Evolutionary conservation across 2,797 vertebrate species (phyloP).

Genomic region (Catostomus latipinnis): DNA sequence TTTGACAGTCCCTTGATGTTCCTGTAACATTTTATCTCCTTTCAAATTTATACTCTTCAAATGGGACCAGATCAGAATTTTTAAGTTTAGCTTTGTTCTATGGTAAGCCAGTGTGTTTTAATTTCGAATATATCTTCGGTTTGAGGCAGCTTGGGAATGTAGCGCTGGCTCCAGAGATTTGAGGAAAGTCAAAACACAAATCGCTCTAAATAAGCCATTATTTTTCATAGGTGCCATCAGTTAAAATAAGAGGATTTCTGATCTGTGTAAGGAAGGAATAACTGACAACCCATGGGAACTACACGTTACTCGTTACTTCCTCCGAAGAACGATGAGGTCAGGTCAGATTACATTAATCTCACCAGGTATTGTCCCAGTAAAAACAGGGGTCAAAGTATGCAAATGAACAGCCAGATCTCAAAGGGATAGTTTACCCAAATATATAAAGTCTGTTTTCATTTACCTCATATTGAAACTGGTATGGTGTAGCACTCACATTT

Average conservation of each 20-base stretch:
- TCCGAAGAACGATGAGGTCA: slow-evolving; percentile 4
- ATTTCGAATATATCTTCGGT: slow-evolving; percentile 24
- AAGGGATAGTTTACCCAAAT: background rate
- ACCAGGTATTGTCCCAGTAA: slow-evolving; percentile 11
- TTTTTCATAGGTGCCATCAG: slow-evolving; percentile 25
- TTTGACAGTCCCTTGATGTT: slow-evolving; percentile 37
- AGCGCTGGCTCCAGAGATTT: slow-evolving; percentile 2
- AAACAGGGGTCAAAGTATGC: slow-evolving; percentile 15
- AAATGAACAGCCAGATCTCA: slow-evolving; percentile 15
- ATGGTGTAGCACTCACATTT: background rate
- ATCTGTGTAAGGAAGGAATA: background rate
- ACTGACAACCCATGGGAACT: slow-evolving; percentile 12
- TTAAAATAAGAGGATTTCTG: background rate
- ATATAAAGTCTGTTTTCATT: background rate
- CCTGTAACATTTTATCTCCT: slow-evolving; percentile 53
- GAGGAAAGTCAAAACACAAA: slow-evolving; percentile 20
- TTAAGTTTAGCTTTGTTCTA: slow-evolving; percentile 58
- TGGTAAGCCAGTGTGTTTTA: background rate
- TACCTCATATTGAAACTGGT: background rate
- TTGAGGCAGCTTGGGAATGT: slow-evolving; percentile 27
- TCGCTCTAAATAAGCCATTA: slow-evolving; percentile 38
- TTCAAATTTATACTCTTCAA: slow-evolving; percentile 47
- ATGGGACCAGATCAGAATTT: slow-evolving; percentile 65
- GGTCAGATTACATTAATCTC: slow-evolving; percentile 28
- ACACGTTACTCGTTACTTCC: background rate